phyloP scores from a whole-genome alignment of 2,888 invertebrate species.

The Onchidella celtica region DNA sequence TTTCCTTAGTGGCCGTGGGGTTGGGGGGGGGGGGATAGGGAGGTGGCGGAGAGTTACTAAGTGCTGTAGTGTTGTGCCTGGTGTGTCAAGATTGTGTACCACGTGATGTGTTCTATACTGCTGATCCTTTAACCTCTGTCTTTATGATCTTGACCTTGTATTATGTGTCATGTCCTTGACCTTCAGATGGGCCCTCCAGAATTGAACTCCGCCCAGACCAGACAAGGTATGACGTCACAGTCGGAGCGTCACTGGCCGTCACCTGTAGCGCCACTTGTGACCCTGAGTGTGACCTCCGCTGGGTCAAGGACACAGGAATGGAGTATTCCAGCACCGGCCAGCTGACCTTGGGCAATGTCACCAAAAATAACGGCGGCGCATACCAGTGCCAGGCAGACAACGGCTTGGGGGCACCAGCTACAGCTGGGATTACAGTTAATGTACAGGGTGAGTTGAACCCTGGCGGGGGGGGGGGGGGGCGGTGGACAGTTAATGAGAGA shows the following conservation, averaged over 20 bases:
- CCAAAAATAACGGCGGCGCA: background rate
- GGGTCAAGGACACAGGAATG: slow-evolving; percentile 32
- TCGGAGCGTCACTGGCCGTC: slow-evolving; percentile 35
- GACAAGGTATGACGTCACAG: slow-evolving; percentile 29
- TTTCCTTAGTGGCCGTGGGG: no score
- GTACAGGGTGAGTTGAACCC: slow-evolving; percentile 22
- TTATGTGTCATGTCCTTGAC: background rate
- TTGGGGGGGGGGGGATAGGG: no score
- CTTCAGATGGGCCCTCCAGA: slow-evolving; percentile 37
- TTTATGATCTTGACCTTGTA: no score
- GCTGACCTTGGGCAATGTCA: slow-evolving; percentile 16
- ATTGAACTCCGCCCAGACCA: slow-evolving; percentile 32
- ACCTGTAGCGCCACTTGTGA: slow-evolving; percentile 47
- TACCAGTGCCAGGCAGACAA: slow-evolving; percentile 45
- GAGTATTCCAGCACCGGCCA: slow-evolving; percentile 13
- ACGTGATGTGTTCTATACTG: no score
- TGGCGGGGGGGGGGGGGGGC: no score
- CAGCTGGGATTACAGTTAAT: slow-evolving; percentile 33
- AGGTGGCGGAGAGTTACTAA: no score
- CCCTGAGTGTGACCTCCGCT: slow-evolving; percentile 49
- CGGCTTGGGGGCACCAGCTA: slow-evolving; percentile 43
- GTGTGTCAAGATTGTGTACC: no score
- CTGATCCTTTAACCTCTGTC: no score
- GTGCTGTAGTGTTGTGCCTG: no score
- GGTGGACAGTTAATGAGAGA: no score